These are phyloP conservation scores for Lasioglossum vierecki DNA, from an alignment of 2,888 invertebrate genomes.

Conservation along the genomic window DNA sequence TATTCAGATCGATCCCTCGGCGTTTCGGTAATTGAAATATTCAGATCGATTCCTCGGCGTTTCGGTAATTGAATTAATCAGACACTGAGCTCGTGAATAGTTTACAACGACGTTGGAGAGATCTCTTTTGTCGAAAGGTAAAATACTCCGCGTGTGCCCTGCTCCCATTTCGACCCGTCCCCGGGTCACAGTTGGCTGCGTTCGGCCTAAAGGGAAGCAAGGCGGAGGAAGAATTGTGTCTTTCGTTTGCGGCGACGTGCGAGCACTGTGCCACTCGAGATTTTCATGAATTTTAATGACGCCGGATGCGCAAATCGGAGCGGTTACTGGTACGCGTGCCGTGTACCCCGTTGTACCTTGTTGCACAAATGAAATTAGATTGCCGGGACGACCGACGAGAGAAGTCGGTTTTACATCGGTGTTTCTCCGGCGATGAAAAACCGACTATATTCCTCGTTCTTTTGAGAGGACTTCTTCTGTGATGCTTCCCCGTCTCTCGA, in stretches of 20 bases:
- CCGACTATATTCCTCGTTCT: not conserved
- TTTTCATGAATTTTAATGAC: constrained; percentile 1
- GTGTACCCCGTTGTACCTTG: not conserved
- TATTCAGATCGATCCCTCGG: not conserved
- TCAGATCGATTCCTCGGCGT: not conserved
- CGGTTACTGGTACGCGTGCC: not conserved
- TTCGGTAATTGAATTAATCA: not conserved
- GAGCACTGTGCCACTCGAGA: not conserved
- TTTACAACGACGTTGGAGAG: not conserved
- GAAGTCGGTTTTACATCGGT: not conserved
- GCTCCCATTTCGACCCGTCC: not conserved
- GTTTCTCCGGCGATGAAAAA: not conserved
- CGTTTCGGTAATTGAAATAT: not conserved
- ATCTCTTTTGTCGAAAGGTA: not conserved
- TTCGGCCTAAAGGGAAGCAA: not conserved
- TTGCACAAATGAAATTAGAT: not conserved
- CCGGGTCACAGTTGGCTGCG: not conserved
- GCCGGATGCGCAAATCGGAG: not conserved
- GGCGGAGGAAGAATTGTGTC: not conserved
- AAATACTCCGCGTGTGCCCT: not conserved
- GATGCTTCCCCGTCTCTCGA: not conserved
- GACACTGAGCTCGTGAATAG: not conserved
- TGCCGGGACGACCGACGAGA: not conserved
- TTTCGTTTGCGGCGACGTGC: not conserved
- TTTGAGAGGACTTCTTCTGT: not conserved